phyloP scores from a whole-genome alignment of 2,113 vertebrate species.

The Corythaixoides concolor region DNA sequence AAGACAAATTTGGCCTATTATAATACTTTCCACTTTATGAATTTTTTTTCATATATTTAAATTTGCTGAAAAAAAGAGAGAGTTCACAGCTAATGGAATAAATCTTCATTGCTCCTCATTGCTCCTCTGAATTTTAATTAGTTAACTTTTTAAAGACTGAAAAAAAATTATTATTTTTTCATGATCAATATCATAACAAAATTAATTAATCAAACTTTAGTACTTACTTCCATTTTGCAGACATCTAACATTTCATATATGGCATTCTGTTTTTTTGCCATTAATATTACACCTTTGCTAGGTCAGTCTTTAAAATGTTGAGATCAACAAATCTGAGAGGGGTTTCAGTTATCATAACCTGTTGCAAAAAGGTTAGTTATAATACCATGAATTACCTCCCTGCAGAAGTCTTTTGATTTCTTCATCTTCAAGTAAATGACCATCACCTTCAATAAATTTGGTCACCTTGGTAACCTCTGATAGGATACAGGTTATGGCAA shows the following conservation, averaged over 20 bases:
- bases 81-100: constrained; percentile 38
- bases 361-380: constrained; percentile 74
- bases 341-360: constrained; percentile 46
- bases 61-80: background rate
- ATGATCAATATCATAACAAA: background rate
- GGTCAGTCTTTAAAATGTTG: constrained; percentile 78
- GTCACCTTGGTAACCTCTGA: constrained; percentile 87
- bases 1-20: constrained; percentile 3
- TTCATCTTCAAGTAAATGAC: constrained; percentile 84
- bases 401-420: constrained; percentile 85
- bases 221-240: background rate
- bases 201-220: background rate
- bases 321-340: constrained; percentile 1
- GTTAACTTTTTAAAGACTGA: constrained; percentile 82
- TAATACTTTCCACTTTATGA: background rate
- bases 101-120: constrained; percentile 80
- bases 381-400: constrained; percentile 83
- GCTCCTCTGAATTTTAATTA: constrained; percentile 29
- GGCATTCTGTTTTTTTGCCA: background rate
- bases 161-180: background rate
- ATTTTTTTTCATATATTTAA: background rate
- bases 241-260: background rate
- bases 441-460: constrained; percentile 85
- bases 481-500: constrained; percentile 77
- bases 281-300: background rate